A percentile compares a stretch with the other conserved stretches of the same genome.
Conservation (phyloP, 1,140 invertebrate genomes). For the Dendroctonus valens region DNA sequence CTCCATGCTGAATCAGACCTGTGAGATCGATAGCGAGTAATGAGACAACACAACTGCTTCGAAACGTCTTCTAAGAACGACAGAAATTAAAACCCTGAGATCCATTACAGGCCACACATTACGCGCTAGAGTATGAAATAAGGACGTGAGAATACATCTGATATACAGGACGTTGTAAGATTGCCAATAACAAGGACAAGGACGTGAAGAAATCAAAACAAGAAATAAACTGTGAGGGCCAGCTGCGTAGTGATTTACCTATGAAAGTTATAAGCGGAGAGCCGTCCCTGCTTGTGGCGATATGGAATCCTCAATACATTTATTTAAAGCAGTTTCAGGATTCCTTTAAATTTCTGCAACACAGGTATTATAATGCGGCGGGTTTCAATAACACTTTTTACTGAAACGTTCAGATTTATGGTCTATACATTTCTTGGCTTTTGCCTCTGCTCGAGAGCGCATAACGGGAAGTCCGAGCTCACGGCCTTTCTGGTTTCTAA, state of each 20-base stretch:
- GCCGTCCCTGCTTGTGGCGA: not conserved
- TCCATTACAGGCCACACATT: not conserved
- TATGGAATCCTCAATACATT: conserved; percentile 10
- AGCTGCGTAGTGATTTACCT: too few relatives aligned
- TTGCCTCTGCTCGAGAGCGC: conserved; percentile 1
- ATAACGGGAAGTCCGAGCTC: conserved; percentile 14
- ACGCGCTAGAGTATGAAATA: too few relatives aligned
- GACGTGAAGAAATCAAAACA: not conserved
- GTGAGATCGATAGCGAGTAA: not conserved
- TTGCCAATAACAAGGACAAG: not conserved
- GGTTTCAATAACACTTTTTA: conserved; percentile 27
- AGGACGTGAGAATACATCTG: too few relatives aligned
- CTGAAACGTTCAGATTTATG: conserved; percentile 23
- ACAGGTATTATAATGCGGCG: conserved; percentile 13
- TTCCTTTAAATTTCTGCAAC: conserved; percentile 17
- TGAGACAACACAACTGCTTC: not conserved
- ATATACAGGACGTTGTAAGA: too few relatives aligned
- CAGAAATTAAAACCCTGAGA: not conserved
- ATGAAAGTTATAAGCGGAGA: not conserved
- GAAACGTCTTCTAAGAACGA: not conserved
- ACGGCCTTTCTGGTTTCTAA: conserved; percentile 24
- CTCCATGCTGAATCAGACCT: not conserved
- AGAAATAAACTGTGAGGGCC: not conserved
- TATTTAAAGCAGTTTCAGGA: conserved; percentile 7
- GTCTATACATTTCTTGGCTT: not conserved